Evolutionary conservation across 2,797 vertebrate genomes (phyloP), one percentile per base, ranked within the genome.

Genomic region (Acomys russatus): DNA sequence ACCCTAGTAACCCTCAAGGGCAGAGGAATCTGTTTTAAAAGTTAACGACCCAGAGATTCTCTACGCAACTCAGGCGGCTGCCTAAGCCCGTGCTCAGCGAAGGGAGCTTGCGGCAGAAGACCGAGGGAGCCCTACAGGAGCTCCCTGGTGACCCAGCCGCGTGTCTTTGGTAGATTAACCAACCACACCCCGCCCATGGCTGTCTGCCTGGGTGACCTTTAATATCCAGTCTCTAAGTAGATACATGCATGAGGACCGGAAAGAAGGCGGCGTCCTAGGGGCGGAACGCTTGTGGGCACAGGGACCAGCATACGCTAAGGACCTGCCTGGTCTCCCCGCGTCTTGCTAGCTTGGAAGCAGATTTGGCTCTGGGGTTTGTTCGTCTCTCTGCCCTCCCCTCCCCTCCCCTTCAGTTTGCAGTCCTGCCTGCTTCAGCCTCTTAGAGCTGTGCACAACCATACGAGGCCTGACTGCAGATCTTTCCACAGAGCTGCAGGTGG

Each of bases 21-120:
- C 68, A 96, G 93, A 88, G 87, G 88, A 28, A 33, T 90, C 71
- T 49, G 12, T 56, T 90, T 10, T 79, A 88, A 90, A 23, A 56
- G 68, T 3, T 88, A 33, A 95, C 89, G 80, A 59, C 11, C 25
- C 12, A 84, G 63, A 70, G 66, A 33, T 88, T 71, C 22, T 93
- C 87, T 73, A 66, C n/a, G 61, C 82, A 80, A 77, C 35, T 96
- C 59, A 30, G 59, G 28, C 23, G 0, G 25, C 79, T 77, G 85
- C 56, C 92, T 83, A 33, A 83, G 71, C 44, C 23, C 35, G 64
- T 59, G 63, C 64, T 78, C 83, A 38, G 15, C 54, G 33, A 92
- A 91, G 61, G 90, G 59, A 92, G 68, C 84, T 92, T 78, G 38
- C 64, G 90, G 28, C n/a, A n/a, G n/a, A n/a, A n/a, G n/a, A n/a